These are phyloP conservation scores for Agriopis marginaria DNA, from an alignment of 2,888 invertebrate species.

Conservation along the genomic window DNA sequence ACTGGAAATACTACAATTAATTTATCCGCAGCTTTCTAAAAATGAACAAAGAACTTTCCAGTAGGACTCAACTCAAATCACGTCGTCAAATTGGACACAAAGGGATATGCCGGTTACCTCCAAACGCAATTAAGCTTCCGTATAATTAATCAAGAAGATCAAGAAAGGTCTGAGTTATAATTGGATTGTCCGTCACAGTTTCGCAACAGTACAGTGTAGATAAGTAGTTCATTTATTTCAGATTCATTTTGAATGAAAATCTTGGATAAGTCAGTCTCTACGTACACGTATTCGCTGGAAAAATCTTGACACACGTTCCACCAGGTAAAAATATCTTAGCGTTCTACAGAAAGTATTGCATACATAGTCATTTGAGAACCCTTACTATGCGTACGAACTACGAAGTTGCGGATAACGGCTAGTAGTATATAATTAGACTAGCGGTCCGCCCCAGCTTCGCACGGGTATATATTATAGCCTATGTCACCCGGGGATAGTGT, in stretches of 20 bases:
- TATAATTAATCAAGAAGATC: constrained; percentile 48
- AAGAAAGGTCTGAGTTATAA: constrained; percentile 43
- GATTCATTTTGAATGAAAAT: background rate
- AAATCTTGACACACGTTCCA: no score
- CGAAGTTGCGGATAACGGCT: no score
- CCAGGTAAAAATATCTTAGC: no score
- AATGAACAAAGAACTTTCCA: constrained; percentile 41
- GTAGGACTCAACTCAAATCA: constrained; percentile 31
- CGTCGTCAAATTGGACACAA: constrained; percentile 40
- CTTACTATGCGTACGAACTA: no score
- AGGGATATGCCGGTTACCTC: constrained; percentile 41
- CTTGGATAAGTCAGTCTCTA: background rate
- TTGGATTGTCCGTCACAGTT: constrained; percentile 37
- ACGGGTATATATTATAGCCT: no score
- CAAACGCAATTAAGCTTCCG: constrained; percentile 49
- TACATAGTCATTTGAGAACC: no score
- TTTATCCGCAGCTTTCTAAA: background rate
- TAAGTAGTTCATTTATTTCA: constrained; percentile 11
- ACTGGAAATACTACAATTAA: constrained; percentile 3
- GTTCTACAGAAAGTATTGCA: no score
- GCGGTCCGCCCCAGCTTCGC: no score
- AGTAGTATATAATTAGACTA: no score
- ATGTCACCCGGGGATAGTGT: no score
- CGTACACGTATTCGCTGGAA: background rate
- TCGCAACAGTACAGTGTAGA: background rate